Conservation (phyloP, 1,140 invertebrate species). For the Pseudomyrmex pallidus region DNA sequence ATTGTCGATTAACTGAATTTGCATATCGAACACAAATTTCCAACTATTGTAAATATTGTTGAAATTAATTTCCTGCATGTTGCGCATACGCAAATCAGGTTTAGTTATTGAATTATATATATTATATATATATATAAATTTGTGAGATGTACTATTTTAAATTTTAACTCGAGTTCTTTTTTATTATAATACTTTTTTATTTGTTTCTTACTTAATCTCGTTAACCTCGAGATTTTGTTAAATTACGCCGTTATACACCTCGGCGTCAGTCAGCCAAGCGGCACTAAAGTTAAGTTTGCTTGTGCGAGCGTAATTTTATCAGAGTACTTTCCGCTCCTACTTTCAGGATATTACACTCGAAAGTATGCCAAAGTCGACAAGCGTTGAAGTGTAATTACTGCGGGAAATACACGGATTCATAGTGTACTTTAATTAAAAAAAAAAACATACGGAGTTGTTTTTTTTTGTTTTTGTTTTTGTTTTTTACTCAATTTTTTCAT, state of each 20-base stretch:
- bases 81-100: not conserved
- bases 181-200: slow-evolving; percentile 7
- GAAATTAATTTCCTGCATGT: not conserved
- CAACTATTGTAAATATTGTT: not conserved
- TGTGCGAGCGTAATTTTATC: slow-evolving; percentile 14
- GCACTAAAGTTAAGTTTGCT: slow-evolving; percentile 15
- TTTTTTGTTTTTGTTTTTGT: not conserved
- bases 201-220: too few relatives aligned
- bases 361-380: slow-evolving; percentile 11
- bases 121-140: not conserved
- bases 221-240: not conserved
- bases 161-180: not conserved
- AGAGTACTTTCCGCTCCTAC: slow-evolving; percentile 5
- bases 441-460: too few relatives aligned
- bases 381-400: slow-evolving; percentile 15
- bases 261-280: not conserved
- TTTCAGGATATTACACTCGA: slow-evolving; percentile 1
- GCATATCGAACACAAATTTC: not conserved
- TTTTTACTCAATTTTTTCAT: not conserved
- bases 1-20: not conserved
- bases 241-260: not conserved
- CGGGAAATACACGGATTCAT: not conserved
- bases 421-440: slow-evolving; percentile 25
- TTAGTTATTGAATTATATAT: not conserved
- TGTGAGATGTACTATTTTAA: not conserved